Base-by-base conservation (phyloP, 2,797 vertebrate species). In the Ispidina picta region DNA sequence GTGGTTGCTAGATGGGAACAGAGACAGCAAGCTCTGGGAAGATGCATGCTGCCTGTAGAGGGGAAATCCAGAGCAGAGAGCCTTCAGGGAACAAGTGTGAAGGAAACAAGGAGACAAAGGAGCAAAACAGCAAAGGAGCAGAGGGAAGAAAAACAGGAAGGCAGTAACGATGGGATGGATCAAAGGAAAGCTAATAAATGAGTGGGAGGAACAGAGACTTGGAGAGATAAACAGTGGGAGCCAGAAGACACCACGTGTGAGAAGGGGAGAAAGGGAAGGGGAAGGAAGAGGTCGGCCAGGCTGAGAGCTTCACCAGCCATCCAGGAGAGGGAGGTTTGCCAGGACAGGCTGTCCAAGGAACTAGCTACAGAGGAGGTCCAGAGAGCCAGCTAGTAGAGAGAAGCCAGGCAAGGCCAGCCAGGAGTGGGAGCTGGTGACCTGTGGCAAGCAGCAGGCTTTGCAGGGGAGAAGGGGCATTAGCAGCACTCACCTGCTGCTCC, bases 161-260 rank as follows among this genome's bases (percentile, higher is more conserved):
- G 83, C 91, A 72, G 94, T 52, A 91, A 94, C 83, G 80, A 75
- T 5, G 0, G 56, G 8, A 89, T 11, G 86, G 95, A 96, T 94
- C 90, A 96, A 96, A 95, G 94, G 56, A 86, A 90, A 93, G 80
- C 51, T 70, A 91, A 85, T 48, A 69, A 88, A 71, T 39, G 93
- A 94, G 86, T 94, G 84, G 95, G 90, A 95, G 91, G 95, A 70
- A 71, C 46, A 48, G 72, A 94, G 86, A 94, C 91, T 62, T 26
- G 44, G 68, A 86, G 86, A 94, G 92, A 94, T 83, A 93, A 96
- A 91, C 81, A 90, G 62, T 16, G 37, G 78, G 80, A 96, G 91
- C 70, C 91, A 96, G 91, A 80, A 95, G 94, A 96, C 92, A 91
- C 86, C 77, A 86, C 79, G 92, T 95, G 95, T 84, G 78, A 79